phyloP scores from a whole-genome alignment of 2,888 invertebrate species.

The Eupelmus urozonus region DNA sequence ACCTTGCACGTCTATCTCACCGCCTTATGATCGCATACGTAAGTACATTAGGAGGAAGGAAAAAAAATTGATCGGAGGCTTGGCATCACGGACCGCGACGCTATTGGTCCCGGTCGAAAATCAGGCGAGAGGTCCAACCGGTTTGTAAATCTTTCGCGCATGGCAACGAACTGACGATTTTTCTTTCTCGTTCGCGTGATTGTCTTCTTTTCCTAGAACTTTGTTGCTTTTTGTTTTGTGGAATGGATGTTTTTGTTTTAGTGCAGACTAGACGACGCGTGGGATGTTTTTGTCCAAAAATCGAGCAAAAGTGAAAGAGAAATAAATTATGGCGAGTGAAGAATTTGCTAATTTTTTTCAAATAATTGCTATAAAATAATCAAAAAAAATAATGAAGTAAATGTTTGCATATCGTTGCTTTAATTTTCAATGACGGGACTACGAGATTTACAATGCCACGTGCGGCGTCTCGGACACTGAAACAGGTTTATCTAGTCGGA shows the following conservation, averaged over 20 bases:
- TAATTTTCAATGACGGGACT: too few species aligned
- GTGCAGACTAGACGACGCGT: too few species aligned
- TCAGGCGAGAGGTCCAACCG: constrained; percentile 30
- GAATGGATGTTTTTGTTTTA: too few species aligned
- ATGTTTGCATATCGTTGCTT: too few species aligned
- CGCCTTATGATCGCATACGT: neutral
- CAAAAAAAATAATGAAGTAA: too few species aligned
- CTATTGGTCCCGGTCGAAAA: constrained; percentile 28
- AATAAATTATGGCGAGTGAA: too few species aligned
- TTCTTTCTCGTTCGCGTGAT: neutral
- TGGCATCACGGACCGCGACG: neutral
- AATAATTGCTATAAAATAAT: too few species aligned
- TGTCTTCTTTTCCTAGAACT: too few species aligned
- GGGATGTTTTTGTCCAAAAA: too few species aligned
- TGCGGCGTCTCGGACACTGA: neutral
- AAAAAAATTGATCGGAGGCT: constrained; percentile 23
- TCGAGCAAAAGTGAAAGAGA: too few species aligned
- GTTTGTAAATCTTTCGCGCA: constrained; percentile 26
- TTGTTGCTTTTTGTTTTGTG: too few species aligned
- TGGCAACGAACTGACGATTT: neutral
- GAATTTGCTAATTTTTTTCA: too few species aligned
- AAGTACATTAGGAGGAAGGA: neutral
- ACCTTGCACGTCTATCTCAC: constrained; percentile 20
- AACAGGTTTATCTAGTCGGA: constrained; percentile 33
- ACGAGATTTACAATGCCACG: constrained; percentile 22